Conservation (phyloP, 2,888 invertebrate genomes). For the Agrilus cyanescens region DNA sequence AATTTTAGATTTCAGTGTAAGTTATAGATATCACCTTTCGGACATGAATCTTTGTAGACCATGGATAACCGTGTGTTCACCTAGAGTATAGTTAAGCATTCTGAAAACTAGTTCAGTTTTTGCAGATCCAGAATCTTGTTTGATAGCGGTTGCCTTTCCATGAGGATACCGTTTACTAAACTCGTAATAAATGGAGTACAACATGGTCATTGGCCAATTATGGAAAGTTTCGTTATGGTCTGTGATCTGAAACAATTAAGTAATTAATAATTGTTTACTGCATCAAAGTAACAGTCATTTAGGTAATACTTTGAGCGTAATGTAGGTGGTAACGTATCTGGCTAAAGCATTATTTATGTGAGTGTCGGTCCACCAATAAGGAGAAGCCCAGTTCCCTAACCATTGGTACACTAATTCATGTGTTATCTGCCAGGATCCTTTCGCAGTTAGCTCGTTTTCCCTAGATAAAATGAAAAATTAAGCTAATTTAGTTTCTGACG, state of each 20-base stretch:
- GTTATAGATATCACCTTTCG: slow-evolving; percentile 36
- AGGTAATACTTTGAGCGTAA: slow-evolving; percentile 50
- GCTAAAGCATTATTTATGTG: slow-evolving; percentile 67
- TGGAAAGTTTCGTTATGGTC: slow-evolving; percentile 62
- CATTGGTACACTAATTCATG: slow-evolving; percentile 72
- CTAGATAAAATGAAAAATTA: slow-evolving; percentile 32
- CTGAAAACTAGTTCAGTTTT: slow-evolving; percentile 73
- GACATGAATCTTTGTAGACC: slow-evolving; percentile 60
- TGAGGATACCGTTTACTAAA: slow-evolving; percentile 69
- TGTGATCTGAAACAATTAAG: slow-evolving; percentile 42
- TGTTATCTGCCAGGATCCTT: slow-evolving; percentile 52
- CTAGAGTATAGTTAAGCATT: slow-evolving; percentile 81
- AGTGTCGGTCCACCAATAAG: slow-evolving; percentile 66
- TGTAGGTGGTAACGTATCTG: slow-evolving; percentile 61
- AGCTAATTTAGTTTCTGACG: neutral
- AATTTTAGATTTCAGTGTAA: neutral
- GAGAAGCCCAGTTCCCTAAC: slow-evolving; percentile 64
- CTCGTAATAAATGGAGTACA: slow-evolving; percentile 69
- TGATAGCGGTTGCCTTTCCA: slow-evolving; percentile 63
- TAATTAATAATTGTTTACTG: neutral
- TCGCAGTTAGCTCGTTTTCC: slow-evolving; percentile 58
- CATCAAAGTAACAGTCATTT: slow-evolving; percentile 4
- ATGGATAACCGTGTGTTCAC: slow-evolving; percentile 60
- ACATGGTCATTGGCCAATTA: slow-evolving; percentile 68
- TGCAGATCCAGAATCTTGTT: slow-evolving; percentile 59